phyloP scores from a whole-genome alignment of 2,888 invertebrate species.

The Archips xylosteana region DNA sequence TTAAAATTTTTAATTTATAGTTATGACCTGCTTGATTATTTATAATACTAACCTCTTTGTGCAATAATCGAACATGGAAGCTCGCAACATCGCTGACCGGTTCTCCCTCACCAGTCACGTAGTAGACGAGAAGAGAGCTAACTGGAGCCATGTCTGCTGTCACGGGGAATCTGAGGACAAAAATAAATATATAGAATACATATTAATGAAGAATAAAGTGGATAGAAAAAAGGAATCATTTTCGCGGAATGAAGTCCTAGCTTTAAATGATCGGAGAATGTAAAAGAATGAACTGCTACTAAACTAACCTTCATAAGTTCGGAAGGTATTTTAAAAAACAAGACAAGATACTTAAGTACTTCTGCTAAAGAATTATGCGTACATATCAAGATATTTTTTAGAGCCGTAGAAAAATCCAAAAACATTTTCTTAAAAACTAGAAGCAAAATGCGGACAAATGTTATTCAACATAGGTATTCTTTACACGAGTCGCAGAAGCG shows the following conservation, averaged over 20 bases:
- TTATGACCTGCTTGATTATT: too few species aligned
- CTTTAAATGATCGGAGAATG: background rate
- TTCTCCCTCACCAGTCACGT: slow-evolving; percentile 88
- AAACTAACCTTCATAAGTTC: too few species aligned
- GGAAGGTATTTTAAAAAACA: too few species aligned
- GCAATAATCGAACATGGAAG: slow-evolving; percentile 87
- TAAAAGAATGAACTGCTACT: too few species aligned
- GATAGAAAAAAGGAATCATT: background rate
- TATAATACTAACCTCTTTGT: slow-evolving; percentile 82
- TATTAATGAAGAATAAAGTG: background rate
- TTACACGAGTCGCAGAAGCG: slow-evolving; percentile 3
- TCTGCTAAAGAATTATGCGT: too few species aligned
- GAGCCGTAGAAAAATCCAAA: background rate
- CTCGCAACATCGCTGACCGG: slow-evolving; percentile 88
- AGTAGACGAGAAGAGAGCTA: slow-evolving; percentile 88
- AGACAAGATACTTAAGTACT: too few species aligned
- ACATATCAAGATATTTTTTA: background rate
- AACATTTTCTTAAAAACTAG: background rate
- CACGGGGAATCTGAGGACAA: slow-evolving; percentile 84
- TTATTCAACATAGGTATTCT: background rate
- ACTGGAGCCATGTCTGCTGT: slow-evolving; percentile 89
- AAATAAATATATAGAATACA: background rate
- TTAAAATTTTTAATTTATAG: too few species aligned
- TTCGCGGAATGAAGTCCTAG: background rate
- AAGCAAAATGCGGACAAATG: background rate